Conservation (phyloP, 2,113 vertebrate species). For the Chaetodon auriga region DNA sequence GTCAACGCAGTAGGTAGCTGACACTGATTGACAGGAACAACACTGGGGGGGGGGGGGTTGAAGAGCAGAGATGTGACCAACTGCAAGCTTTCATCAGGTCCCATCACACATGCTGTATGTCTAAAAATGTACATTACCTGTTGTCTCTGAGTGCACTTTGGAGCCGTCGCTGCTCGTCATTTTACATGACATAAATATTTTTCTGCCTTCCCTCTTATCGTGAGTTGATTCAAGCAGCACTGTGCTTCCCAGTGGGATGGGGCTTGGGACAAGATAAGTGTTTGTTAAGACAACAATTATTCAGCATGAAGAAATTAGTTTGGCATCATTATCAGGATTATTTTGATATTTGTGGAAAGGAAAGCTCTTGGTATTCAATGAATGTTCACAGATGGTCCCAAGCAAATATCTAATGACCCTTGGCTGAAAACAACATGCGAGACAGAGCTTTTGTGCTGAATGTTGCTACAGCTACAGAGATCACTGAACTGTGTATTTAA, state of each 20-base stretch:
- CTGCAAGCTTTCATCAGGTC: background rate
- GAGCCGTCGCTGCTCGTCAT: constrained; percentile 81
- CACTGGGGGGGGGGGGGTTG: constrained; percentile 56
- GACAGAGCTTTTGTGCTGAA: background rate
- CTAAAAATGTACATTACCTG: constrained; percentile 69
- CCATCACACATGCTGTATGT: background rate
- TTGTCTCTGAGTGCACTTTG: constrained; percentile 82
- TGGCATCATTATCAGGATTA: background rate
- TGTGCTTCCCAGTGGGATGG: constrained; percentile 82
- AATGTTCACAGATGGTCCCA: background rate
- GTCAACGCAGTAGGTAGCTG: constrained; percentile 68
- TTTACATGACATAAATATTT: constrained; percentile 76
- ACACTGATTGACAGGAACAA: constrained; percentile 81
- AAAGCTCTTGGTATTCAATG: background rate
- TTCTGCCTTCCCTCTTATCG: constrained; percentile 79
- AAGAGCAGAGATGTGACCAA: background rate
- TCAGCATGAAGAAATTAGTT: background rate
- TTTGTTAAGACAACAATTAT: background rate
- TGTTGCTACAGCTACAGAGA: background rate
- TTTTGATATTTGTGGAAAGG: background rate
- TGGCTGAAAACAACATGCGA: background rate
- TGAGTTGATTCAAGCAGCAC: constrained; percentile 79
- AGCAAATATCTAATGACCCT: background rate
- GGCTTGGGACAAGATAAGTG: constrained; percentile 64
- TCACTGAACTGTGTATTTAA: constrained; percentile 1